These are phyloP conservation scores for Alviniconcha marisindica DNA, from an alignment of 1,140 invertebrate genomes.

Conservation along the genomic window DNA sequence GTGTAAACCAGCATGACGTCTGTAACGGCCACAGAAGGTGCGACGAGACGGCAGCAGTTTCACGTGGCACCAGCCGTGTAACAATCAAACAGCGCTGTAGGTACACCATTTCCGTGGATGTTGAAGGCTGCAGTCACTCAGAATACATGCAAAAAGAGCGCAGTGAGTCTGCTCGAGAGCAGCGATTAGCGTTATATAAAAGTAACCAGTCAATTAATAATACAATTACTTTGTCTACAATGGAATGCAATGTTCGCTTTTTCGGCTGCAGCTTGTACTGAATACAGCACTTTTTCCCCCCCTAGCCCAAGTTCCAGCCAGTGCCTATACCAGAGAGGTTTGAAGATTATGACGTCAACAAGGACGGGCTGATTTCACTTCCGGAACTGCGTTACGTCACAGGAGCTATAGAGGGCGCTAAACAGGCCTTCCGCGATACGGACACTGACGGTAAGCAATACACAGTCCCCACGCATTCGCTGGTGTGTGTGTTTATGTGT, in stretches of 20 bases:
- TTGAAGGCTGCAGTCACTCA: background rate
- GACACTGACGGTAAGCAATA: background rate
- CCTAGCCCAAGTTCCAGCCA: background rate
- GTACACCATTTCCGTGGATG: too few relatives aligned
- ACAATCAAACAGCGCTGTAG: too few relatives aligned
- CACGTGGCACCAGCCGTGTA: too few relatives aligned
- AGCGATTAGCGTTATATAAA: too few relatives aligned
- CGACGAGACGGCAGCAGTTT: too few relatives aligned
- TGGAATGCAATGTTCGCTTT: background rate
- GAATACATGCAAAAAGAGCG: too few relatives aligned
- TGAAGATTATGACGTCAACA: conserved; percentile 26
- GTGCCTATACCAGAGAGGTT: conserved; percentile 13
- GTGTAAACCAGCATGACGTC: background rate
- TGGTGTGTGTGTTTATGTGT: background rate
- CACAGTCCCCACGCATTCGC: too few relatives aligned
- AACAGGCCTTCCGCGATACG: background rate
- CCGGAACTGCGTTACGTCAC: conserved; percentile 15
- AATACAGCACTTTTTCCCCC: background rate
- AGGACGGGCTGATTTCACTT: background rate
- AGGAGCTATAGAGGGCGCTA: conserved; percentile 1
- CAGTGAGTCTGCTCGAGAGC: too few relatives aligned
- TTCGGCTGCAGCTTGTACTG: background rate
- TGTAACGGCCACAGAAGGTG: background rate
- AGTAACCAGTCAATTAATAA: too few relatives aligned
- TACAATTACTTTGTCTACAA: background rate